Evolutionary conservation across 2,113 vertebrate genomes (phyloP), one percentile per base, ranked within the genome.

Genomic region (Ptilonorhynchus violaceus): DNA sequence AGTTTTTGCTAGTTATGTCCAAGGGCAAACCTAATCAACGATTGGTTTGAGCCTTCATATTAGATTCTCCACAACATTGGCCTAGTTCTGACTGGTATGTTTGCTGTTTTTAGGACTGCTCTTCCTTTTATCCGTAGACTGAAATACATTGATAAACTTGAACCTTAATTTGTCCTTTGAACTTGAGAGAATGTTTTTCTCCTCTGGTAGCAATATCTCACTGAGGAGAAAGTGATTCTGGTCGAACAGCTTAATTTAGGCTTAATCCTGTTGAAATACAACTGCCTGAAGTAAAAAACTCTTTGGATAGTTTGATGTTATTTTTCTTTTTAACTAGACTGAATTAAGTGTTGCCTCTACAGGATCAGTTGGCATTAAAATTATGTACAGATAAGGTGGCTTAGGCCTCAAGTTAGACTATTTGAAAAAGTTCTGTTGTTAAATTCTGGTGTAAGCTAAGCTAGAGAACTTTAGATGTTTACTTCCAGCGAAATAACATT

Each of bases 111-210:
- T 97, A 94, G 95, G 93, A 62, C 81, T 93, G 33, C 64, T 88
- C 55, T 94, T 94, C n/a, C 74, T 88, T 83, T 79, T 66, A 63
- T 81, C 67, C 15, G 2, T 66, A 25, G 63, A 19, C 46, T 80
- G 70, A 92, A 96, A 86, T 44, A 35, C 17, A 49, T 56, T 53
- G 87, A 89, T 91, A 52, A 70, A 93, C 97, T 97, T 96, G 88
- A 95, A 74, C 95, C 47, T 96, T 92, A 94, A 12, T 92, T 96
- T 97, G 80, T 91, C 79, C 83, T 92, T 93, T 96, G 95, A 96
- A 95, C 83, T 96, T 87, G 73, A 66, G 53, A 58, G 93, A 53
- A 49, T 78, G 76, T 89, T 92, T 85, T 94, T 91, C 77, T 75
- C 24, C 24, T 55, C 59, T 53, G 21, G 39, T 85, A 39, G 42